Evolutionary conservation across 2,797 vertebrate genomes (phyloP).

Genomic region (Hyperoplus lanceolatus): DNA sequence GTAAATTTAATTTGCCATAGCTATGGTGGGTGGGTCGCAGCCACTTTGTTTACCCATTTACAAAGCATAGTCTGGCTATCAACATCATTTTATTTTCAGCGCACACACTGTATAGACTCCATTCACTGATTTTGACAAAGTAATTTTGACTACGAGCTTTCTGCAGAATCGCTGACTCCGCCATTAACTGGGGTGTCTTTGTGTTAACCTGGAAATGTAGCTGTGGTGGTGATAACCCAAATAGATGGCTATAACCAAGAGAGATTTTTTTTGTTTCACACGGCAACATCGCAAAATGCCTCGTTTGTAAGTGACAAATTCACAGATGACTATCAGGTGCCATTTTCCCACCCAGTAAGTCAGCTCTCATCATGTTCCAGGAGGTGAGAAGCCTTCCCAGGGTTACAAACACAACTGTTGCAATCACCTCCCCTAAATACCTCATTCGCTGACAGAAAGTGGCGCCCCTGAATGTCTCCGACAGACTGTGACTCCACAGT

Average conservation of each 20-base stretch:
- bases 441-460: conserved; percentile 64
- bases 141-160: too few relatives aligned
- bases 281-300: conserved; percentile 41
- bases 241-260: conserved; percentile 1
- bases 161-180: too few relatives aligned
- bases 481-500: conserved; percentile 55
- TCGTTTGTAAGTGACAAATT: conserved; percentile 66
- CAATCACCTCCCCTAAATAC: conserved; percentile 70
- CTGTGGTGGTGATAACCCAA: not conserved
- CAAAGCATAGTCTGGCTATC: too few relatives aligned
- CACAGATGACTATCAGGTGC: conserved; percentile 70
- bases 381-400: conserved; percentile 72
- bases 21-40: too few relatives aligned
- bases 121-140: too few relatives aligned
- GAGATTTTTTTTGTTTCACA: conserved; percentile 20
- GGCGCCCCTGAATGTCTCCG: conserved; percentile 57
- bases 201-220: not conserved
- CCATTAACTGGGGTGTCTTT: not conserved
- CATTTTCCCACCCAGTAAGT: conserved; percentile 67
- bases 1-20: too few relatives aligned
- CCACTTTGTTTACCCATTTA: too few relatives aligned
- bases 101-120: too few relatives aligned
- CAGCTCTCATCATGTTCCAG: conserved; percentile 68
- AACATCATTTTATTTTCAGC: too few relatives aligned
- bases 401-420: conserved; percentile 66